Conservation (phyloP, 1,140 invertebrate species). For the Penaeus chinensis region DNA sequence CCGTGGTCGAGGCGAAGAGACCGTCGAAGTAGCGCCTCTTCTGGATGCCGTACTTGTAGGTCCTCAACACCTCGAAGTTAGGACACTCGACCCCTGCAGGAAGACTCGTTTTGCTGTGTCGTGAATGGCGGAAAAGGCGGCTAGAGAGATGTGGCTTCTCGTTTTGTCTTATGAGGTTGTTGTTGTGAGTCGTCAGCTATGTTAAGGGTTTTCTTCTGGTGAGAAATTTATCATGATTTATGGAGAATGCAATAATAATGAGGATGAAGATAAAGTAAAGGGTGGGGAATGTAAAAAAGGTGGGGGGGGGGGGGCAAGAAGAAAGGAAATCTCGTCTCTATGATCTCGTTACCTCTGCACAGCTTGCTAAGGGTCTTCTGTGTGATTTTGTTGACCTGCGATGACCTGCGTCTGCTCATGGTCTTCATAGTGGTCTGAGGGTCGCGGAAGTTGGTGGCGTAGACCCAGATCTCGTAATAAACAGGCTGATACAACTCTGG, state of each 20-base stretch:
- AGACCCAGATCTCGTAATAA: slow-evolving; percentile 65
- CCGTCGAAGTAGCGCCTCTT: slow-evolving; percentile 65
- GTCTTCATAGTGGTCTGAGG: slow-evolving; percentile 48
- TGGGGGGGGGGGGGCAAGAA: not conserved
- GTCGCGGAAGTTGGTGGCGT: slow-evolving; percentile 65
- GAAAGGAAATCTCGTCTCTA: slow-evolving; percentile 14
- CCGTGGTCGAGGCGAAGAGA: slow-evolving; percentile 63
- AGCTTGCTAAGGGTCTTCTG: slow-evolving; percentile 63
- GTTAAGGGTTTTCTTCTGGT: too few species aligned
- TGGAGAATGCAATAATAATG: too few species aligned
- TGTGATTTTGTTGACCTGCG: slow-evolving; percentile 62
- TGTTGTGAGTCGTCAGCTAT: too few species aligned
- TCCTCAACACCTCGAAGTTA: slow-evolving; percentile 65
- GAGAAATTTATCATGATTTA: too few species aligned
- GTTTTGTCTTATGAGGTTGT: not conserved
- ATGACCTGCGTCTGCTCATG: slow-evolving; percentile 6
- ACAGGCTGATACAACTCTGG: slow-evolving; percentile 62
- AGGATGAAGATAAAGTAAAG: too few species aligned
- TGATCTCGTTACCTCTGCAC: slow-evolving; percentile 64
- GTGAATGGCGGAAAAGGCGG: too few species aligned
- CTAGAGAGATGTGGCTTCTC: not conserved
- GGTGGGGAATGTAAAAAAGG: too few species aligned
- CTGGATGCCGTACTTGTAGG: slow-evolving; percentile 66
- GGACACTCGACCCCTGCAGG: slow-evolving; percentile 65
- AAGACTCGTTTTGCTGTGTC: not conserved